Evolutionary conservation across 2,113 vertebrate genomes (phyloP), one percentile per base, ranked within the genome.

Genomic region (Azemiops feae): DNA sequence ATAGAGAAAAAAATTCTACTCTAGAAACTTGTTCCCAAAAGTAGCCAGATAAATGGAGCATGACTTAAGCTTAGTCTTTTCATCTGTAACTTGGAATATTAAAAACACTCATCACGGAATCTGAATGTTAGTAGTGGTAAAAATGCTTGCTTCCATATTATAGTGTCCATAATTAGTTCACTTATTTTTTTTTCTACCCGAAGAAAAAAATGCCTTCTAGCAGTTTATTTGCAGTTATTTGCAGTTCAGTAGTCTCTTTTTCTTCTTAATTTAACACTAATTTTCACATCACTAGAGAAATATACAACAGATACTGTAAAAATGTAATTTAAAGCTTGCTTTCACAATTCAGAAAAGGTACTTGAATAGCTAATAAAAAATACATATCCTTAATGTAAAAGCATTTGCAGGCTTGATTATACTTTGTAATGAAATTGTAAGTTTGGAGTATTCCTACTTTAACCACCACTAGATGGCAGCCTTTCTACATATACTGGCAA

Each of bases 401-500:
- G 14, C 18, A n/a, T 89, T 55, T 89, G 18, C 50, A 22, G 25
- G 9, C 25, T n/a, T 89, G 50, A 54, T 89, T 89, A 47, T 85
- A 91, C 30, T n/a, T 47, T 54, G n/a, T 55, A 88, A 54, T 54
- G 52, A 54, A 54, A 53, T 34, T 54, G 53, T 22, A 54, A 22
- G 22, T 81, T 89, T n/a, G 10, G 54, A 8, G 12, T 89, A n/a
- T 39, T 55, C 12, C 23, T 45, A 20, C 4, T 69, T 55, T 54
- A 8, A 25, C 0, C 5, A 23, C 27, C 93, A 53, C 93, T 95
- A 96, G 95, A 89, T 95, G 95, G 95, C 96, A 96, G 64, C 5
- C 93, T 93, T 92, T 92, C 45, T 43, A 95, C 64, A 0, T 0
- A 0, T 69, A 3, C 55, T 60, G 39, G 27, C 11, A 53, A n/a